phyloP scores from a whole-genome alignment of 2,797 vertebrate species.

The Sebastes oblongus region DNA sequence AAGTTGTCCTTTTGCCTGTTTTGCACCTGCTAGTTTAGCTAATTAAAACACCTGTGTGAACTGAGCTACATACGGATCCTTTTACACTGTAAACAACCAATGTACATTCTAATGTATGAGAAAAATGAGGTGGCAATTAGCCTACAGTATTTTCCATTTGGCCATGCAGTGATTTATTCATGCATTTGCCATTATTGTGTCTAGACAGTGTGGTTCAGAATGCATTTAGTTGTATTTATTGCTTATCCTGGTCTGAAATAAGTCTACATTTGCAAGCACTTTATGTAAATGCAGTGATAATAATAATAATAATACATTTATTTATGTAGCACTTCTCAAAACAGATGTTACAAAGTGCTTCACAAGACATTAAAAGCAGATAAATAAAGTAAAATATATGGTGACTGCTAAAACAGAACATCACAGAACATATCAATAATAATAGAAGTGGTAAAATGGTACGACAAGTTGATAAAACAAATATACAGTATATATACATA shows the following conservation, averaged over 20 bases:
- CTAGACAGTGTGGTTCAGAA: neutral
- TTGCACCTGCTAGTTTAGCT: neutral
- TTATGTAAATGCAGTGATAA: neutral
- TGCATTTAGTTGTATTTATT: conserved; percentile 28
- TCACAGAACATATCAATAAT: too few species aligned
- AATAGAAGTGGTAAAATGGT: too few species aligned
- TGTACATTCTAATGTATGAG: too few species aligned
- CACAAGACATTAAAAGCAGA: too few species aligned
- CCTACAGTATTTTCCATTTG: conserved; percentile 1
- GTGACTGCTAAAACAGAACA: too few species aligned
- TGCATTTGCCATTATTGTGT: neutral
- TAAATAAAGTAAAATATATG: too few species aligned
- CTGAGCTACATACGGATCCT: neutral
- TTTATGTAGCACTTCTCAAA: too few species aligned
- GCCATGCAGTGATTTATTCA: neutral
- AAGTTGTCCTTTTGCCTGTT: neutral
- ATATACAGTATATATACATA: too few species aligned
- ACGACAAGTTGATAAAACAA: too few species aligned
- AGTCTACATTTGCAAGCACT: conserved; percentile 2
- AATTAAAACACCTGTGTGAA: conserved; percentile 8
- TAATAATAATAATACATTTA: too few species aligned
- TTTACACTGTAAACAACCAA: neutral
- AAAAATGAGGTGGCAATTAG: neutral
- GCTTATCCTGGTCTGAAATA: neutral
- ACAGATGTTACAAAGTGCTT: too few species aligned